phyloP scores from a whole-genome alignment of 2,797 vertebrate genomes.

The Syncerus caffer region DNA sequence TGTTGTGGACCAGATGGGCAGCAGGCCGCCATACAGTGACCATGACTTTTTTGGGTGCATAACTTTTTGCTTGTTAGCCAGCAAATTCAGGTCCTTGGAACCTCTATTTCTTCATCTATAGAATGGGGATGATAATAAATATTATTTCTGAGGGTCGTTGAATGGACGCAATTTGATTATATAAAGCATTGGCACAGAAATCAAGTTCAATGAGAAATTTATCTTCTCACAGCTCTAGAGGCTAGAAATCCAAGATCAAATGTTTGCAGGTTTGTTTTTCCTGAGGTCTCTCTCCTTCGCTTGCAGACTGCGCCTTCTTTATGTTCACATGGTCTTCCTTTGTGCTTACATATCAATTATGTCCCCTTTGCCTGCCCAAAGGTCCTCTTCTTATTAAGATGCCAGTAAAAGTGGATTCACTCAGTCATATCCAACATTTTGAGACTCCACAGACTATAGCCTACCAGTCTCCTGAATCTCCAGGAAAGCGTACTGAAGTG shows the following conservation, averaged over 20 bases:
- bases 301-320: neutral
- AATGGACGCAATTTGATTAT: neutral
- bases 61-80: neutral
- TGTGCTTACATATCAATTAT: neutral
- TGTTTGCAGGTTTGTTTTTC: neutral
- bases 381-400: neutral
- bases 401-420: neutral
- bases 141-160: neutral
- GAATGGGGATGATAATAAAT: neutral
- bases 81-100: neutral
- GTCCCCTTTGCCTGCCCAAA: neutral
- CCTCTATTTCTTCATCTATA: neutral
- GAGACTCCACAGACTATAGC: neutral
- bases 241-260: neutral
- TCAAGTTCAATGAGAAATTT: neutral
- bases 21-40: neutral
- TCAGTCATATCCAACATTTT: neutral
- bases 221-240: neutral
- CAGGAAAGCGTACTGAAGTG: neutral
- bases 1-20: neutral
- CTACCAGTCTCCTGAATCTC: neutral
- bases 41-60: neutral
- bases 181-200: neutral
- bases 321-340: neutral
- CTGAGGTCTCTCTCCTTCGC: neutral